These are phyloP conservation scores for Notothenia rossii DNA, from an alignment of 2,113 vertebrate genomes.

Conservation along the genomic window DNA sequence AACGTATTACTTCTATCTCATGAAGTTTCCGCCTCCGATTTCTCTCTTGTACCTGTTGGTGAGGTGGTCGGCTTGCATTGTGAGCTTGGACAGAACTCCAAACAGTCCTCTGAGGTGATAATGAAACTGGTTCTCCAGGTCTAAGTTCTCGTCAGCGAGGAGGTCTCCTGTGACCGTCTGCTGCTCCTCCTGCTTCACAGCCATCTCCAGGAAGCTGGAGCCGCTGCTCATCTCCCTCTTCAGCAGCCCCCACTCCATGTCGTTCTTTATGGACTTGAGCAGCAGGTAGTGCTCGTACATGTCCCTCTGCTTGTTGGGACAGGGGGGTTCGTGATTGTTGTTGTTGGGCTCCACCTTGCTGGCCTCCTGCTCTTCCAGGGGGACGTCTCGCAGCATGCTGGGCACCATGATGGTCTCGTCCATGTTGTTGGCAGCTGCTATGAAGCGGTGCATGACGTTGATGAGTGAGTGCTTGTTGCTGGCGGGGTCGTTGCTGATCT, in stretches of 20 bases:
- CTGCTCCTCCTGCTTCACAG: constrained; percentile 82
- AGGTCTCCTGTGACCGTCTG: constrained; percentile 48
- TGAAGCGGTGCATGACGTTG: constrained; percentile 87
- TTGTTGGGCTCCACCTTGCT: constrained; percentile 64
- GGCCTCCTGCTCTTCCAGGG: constrained; percentile 79
- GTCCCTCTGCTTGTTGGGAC: constrained; percentile 82
- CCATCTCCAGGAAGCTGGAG: constrained; percentile 83
- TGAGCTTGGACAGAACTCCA: constrained; percentile 86
- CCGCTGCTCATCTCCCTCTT: constrained; percentile 81
- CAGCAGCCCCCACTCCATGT: constrained; percentile 87
- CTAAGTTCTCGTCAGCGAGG: constrained; percentile 44
- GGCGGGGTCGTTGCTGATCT: constrained; percentile 77
- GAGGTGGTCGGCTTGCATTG: constrained; percentile 83
- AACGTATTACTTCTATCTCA: constrained; percentile 66
- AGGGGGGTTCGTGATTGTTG: constrained; percentile 52
- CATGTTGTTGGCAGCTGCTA: constrained; percentile 88
- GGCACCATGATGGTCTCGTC: constrained; percentile 89
- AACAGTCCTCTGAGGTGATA: constrained; percentile 86
- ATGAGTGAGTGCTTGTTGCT: constrained; percentile 86
- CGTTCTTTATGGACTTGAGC: constrained; percentile 86
- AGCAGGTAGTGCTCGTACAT: constrained; percentile 88
- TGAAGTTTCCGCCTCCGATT: constrained; percentile 83
- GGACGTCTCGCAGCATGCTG: constrained; percentile 83
- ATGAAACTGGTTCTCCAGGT: constrained; percentile 85
- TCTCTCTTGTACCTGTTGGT: constrained; percentile 87